Conservation (phyloP, 2,888 invertebrate species). For the Stenoptilia bipunctidactyla region DNA sequence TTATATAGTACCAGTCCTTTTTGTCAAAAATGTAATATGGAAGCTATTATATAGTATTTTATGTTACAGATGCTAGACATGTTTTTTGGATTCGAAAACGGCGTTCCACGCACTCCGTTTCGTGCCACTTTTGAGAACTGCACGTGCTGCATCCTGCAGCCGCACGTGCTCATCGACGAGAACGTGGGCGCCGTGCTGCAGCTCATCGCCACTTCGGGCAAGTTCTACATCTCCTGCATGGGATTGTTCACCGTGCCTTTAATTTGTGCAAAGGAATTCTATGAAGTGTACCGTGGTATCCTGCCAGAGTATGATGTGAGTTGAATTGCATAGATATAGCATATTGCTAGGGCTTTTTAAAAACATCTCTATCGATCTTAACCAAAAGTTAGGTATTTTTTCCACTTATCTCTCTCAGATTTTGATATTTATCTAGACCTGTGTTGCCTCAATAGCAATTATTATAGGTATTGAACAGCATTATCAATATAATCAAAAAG, state of each 20-base stretch:
- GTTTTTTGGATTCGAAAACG: constrained; percentile 16
- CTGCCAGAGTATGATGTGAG: constrained; percentile 79
- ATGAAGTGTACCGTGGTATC: constrained; percentile 91
- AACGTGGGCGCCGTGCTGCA: constrained; percentile 79
- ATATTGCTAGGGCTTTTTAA: too few species aligned
- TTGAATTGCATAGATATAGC: too few species aligned
- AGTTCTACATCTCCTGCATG: constrained; percentile 83
- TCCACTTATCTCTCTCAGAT: too few species aligned
- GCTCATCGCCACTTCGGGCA: constrained; percentile 76
- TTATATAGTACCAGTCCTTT: too few species aligned
- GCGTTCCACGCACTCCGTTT: constrained; percentile 31
- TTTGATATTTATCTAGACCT: too few species aligned
- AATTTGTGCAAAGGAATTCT: constrained; percentile 88
- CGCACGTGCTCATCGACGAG: constrained; percentile 86
- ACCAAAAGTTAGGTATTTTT: too few species aligned
- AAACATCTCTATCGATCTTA: too few species aligned
- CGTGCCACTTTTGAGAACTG: constrained; percentile 75
- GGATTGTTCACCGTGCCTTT: constrained; percentile 84
- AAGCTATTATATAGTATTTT: too few species aligned
- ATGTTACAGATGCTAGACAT: not conserved
- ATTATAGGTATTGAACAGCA: too few species aligned
- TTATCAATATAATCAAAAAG: too few species aligned
- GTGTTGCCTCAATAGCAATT: too few species aligned
- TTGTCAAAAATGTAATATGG: too few species aligned
- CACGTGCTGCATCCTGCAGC: constrained; percentile 88